These are phyloP conservation scores for Tachuris rubrigastra DNA, from an alignment of 2,113 vertebrate species.

Conservation along the genomic window DNA sequence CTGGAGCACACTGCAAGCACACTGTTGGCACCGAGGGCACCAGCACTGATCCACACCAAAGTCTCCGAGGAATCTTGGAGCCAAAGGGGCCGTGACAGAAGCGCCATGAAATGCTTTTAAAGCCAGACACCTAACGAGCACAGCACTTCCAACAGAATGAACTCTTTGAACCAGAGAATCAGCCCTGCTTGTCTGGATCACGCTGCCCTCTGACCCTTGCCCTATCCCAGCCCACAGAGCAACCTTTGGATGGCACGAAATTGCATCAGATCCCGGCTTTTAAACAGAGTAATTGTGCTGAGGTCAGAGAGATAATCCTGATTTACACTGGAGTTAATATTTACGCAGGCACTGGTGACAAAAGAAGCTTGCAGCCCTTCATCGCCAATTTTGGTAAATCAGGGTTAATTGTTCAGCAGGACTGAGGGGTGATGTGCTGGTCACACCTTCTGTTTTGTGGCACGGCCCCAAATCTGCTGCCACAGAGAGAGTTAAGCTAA, in stretches of 20 bases:
- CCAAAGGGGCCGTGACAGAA: neutral
- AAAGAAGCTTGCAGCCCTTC: neutral
- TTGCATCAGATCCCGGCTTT: neutral
- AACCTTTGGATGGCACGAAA: neutral
- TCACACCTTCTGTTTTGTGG: neutral
- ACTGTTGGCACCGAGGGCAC: accelerated
- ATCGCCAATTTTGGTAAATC: neutral
- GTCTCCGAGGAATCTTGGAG: neutral
- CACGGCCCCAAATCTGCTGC: neutral
- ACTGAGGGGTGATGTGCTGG: neutral
- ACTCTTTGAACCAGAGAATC: accelerated
- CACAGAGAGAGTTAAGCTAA: neutral
- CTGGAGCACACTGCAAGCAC: neutral
- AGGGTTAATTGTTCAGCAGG: neutral
- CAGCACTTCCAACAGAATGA: neutral
- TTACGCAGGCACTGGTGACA: neutral
- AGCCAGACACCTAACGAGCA: accelerated
- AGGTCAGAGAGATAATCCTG: constrained; percentile 1
- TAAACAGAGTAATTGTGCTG: neutral
- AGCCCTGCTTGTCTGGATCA: neutral
- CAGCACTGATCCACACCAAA: accelerated
- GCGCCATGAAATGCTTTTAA: accelerated
- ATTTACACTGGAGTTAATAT: neutral
- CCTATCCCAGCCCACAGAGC: accelerated
- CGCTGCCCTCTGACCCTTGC: neutral